These are phyloP conservation scores for Myanophis thanlyinensis DNA, from an alignment of 2,113 vertebrate genomes.

Conservation along the genomic window DNA sequence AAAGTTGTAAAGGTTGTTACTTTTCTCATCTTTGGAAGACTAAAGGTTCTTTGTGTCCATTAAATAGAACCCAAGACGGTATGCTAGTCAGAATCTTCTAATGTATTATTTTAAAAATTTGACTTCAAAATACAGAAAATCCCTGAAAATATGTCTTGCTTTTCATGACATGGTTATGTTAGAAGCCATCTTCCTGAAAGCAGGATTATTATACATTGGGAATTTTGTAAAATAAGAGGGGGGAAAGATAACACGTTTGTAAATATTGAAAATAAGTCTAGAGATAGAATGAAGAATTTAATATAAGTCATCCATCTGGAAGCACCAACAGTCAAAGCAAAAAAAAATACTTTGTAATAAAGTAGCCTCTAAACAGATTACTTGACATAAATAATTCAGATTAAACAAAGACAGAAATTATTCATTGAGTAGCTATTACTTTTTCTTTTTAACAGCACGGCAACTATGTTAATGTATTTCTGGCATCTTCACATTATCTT, in stretches of 20 bases:
- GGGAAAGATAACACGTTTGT: not conserved
- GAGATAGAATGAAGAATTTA: not conserved
- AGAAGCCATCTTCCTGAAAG: not conserved
- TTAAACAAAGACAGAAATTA: not conserved
- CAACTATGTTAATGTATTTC: not conserved
- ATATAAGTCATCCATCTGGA: not conserved
- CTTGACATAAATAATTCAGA: constrained; percentile 4
- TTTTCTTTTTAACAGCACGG: not conserved
- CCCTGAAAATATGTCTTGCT: not conserved
- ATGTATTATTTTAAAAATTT: not conserved
- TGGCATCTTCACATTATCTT: not conserved
- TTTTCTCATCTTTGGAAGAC: not conserved
- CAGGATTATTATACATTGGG: not conserved
- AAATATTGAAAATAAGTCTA: not conserved
- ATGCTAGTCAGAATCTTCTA: not conserved
- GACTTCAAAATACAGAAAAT: not conserved
- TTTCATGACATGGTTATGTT: not conserved
- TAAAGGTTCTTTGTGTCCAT: not conserved
- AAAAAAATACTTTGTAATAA: not conserved
- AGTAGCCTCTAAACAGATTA: not conserved
- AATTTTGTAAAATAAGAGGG: too few relatives aligned
- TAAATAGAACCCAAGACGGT: not conserved
- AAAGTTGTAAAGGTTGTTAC: not conserved
- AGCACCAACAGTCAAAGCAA: not conserved
- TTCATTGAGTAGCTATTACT: not conserved